These are phyloP conservation scores for Bryconaethiops microstoma DNA, from an alignment of 2,797 vertebrate species.

Conservation along the genomic window DNA sequence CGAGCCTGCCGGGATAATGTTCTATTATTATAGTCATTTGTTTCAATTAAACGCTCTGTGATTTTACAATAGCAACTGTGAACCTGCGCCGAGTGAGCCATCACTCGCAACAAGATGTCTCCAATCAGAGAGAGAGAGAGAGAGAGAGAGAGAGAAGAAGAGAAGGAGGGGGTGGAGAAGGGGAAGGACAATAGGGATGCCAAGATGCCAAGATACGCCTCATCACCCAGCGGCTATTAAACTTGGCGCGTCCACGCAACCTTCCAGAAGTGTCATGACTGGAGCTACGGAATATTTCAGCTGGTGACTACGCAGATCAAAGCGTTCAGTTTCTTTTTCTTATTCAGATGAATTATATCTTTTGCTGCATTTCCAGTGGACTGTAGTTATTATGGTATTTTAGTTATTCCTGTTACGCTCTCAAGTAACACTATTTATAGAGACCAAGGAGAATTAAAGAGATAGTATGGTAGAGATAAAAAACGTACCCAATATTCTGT, in stretches of 20 bases:
- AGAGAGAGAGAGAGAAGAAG: slow-evolving; percentile 57
- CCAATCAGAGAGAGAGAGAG: slow-evolving; percentile 74
- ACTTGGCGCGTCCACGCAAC: slow-evolving; percentile 23
- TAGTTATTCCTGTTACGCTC: neutral
- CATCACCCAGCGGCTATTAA: slow-evolving; percentile 36
- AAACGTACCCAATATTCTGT: too few relatives aligned
- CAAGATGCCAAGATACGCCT: slow-evolving; percentile 46
- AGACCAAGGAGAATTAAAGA: neutral
- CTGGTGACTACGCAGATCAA: neutral
- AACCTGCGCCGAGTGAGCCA: slow-evolving; percentile 93
- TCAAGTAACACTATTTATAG: neutral
- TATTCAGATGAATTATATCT: neutral
- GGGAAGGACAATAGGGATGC: slow-evolving; percentile 42
- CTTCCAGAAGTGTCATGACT: slow-evolving; percentile 32
- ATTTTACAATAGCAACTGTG: slow-evolving; percentile 99
- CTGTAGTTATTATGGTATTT: neutral
- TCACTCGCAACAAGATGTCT: slow-evolving; percentile 98
- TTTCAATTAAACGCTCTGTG: slow-evolving; percentile 99
- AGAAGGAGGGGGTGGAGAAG: slow-evolving; percentile 4
- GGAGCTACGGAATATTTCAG: slow-evolving; percentile 27
- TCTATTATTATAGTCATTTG: slow-evolving; percentile 99
- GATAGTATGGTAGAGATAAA: neutral
- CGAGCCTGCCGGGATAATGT: slow-evolving; percentile 99
- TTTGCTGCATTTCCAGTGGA: neutral
- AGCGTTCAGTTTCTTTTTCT: slow-evolving; percentile 10